Conservation (phyloP, 1,140 invertebrate species). For the Drosophila rufa region DNA sequence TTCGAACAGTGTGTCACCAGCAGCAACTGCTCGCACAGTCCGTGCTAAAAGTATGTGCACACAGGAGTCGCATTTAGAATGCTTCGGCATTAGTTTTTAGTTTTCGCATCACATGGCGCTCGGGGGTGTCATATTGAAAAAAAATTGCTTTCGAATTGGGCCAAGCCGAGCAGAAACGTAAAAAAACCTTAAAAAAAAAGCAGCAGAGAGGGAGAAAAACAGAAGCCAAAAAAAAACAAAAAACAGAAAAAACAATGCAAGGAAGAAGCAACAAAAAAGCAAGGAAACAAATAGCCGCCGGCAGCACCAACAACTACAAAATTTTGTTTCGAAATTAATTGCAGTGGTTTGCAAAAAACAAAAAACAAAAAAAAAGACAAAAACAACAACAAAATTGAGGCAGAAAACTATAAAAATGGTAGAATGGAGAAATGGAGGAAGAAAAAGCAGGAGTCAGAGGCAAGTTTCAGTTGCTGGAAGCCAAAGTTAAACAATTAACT, state of each 20-base stretch:
- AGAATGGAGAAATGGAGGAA: neutral
- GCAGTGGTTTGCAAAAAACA: slow-evolving; percentile 54
- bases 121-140: slow-evolving; percentile 78
- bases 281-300: slow-evolving; percentile 65
- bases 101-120: slow-evolving; percentile 76
- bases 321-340: slow-evolving; percentile 76
- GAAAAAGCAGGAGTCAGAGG: slow-evolving; percentile 15
- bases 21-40: slow-evolving; percentile 51
- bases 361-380: neutral
- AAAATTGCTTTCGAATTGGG: slow-evolving; percentile 79
- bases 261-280: slow-evolving; percentile 27
- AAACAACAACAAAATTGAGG: slow-evolving; percentile 4
- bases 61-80: slow-evolving; percentile 47
- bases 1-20: neutral
- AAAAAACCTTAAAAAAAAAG: slow-evolving; percentile 2
- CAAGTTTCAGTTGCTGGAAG: slow-evolving; percentile 45
- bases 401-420: slow-evolving; percentile 24
- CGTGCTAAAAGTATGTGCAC: slow-evolving; percentile 59
- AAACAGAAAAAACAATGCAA: slow-evolving; percentile 26
- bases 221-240: slow-evolving; percentile 6
- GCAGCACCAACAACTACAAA: slow-evolving; percentile 53
- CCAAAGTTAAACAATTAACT: slow-evolving; percentile 64
- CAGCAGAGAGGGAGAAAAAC: neutral
- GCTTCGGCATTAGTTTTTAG: slow-evolving; percentile 72
- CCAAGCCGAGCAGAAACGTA: slow-evolving; percentile 54